Evolutionary conservation across 1,140 invertebrate species (phyloP), one percentile per base, ranked within the genome.

Genomic region (Pachypeltis micranthus): DNA sequence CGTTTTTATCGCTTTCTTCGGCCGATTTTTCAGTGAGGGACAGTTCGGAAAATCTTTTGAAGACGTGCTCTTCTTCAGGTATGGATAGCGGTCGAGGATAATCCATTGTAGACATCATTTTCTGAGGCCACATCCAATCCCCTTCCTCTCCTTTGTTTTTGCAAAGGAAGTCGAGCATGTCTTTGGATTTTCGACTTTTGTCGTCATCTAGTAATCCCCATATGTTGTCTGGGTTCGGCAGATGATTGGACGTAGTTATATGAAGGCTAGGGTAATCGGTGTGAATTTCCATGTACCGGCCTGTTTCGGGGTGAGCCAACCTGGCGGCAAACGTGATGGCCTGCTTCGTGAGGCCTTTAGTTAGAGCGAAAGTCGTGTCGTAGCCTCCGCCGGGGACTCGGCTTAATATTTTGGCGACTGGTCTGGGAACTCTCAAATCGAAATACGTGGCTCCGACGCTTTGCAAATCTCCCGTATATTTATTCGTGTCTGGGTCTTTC

Each of bases 311-410:
- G 74, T 94, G 88, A 19, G 73, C 66, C 0, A 89, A 76, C 69
- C 70, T 70, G 4, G 73, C 70, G 26, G 76, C 67, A 65, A 77
- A 77, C 31, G 69, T 69, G 44, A 68, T 67, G 51, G 68, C 71
- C 19, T 54, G 34, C n/a, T 58, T 61, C 19, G 28, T 39, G 23
- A 56, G 28, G 12, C 65, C 69, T 63, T 69, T 74, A 56, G 74
- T 79, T 10, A 88, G 67, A 65, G 85, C 85, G 66, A 81, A 86
- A 69, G 86, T 87, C 65, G 83, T 78, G 72, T 89, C 83, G 66
- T 79, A 87, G 0, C 86, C 86, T 60, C 74, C 72, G 59, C 77
- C 71, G 27, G 77, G 73, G 31, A 78, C 66, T 61, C 75, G 68
- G 39, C 74, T 55, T 66, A 83, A 74, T 1, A 77, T 77, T 14